Base-by-base conservation (phyloP, 1,140 invertebrate genomes). In the Lepeophtheirus salmonis region DNA sequence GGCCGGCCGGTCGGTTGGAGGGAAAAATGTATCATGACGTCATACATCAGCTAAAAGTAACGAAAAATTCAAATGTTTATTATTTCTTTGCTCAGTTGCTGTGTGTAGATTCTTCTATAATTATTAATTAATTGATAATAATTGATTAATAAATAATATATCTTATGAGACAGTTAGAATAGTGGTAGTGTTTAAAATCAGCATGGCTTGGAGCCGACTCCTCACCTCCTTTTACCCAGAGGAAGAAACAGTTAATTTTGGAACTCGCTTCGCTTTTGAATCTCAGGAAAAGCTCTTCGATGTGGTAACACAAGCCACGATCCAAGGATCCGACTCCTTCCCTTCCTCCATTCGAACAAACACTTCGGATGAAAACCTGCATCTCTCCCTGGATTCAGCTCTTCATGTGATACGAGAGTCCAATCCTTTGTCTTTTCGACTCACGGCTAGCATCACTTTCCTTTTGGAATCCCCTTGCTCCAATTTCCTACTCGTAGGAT, bases 231-330 rank as follows among this genome's bases (percentile, higher is more conserved):
- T 55, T 55, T 16, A 25, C 13, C 24, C 53, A 20, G 53, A 55
- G 4, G 53, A 55, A 20, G 53, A 55, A 17, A 55, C 53, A 12
- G 53, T 20, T 6, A 55, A 55, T 17, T 55, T 55, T 17, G 53
- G 53, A 22, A 55, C 53, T 3, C 16, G 53, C 12, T 10, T 21
- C 22, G 53, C 53, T 16, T 22, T 55, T 12, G 53, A 55, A 20
- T 18, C 53, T 12, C 17, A 55, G 10, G 53, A 22, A 6, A 55
- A 22, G 12, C 16, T 55, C 3, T 55, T 18, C 16, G 53, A 55
- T 12, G 53, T 55, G 6, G 30, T 41, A n/a, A 41, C 30, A 10
- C 30, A 41, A n/a, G 30, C 30, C 30, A 41, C 30, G 30, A 41
- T 41, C n/a, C 30, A 41, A 6, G 30, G 6, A 6, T 6, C 6